phyloP scores from a whole-genome alignment of 2,113 vertebrate genomes.

The Pseudopipra pipra region DNA sequence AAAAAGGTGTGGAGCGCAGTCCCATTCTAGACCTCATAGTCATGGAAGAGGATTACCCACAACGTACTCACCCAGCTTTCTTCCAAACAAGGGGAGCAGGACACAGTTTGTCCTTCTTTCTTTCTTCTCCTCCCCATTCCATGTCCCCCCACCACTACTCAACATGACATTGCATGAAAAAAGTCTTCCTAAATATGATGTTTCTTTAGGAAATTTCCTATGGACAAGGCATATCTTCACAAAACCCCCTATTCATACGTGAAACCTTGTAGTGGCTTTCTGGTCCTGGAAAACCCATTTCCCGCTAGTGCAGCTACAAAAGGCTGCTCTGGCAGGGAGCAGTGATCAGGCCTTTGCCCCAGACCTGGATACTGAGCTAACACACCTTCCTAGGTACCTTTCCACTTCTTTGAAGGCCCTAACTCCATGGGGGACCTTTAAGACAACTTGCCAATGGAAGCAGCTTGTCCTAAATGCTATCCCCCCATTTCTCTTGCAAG shows the following conservation, averaged over 20 bases:
- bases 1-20: neutral
- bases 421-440: neutral
- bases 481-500: neutral
- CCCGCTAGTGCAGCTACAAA: neutral
- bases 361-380: neutral
- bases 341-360: neutral
- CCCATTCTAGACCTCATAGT: rapidly evolving
- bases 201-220: neutral
- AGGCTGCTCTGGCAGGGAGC: neutral
- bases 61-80: neutral
- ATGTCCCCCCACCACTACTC: neutral
- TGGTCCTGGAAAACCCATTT: neutral
- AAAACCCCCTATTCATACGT: neutral
- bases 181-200: neutral
- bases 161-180: neutral
- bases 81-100: neutral
- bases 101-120: neutral
- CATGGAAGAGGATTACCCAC: neutral
- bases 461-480: neutral
- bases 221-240: neutral
- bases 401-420: neutral
- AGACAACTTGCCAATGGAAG: neutral
- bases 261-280: neutral
- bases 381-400: neutral
- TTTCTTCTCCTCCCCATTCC: neutral